Evolutionary conservation across 2,113 vertebrate genomes (phyloP), one percentile per base, ranked within the genome.

Genomic region (Galbula dea): DNA sequence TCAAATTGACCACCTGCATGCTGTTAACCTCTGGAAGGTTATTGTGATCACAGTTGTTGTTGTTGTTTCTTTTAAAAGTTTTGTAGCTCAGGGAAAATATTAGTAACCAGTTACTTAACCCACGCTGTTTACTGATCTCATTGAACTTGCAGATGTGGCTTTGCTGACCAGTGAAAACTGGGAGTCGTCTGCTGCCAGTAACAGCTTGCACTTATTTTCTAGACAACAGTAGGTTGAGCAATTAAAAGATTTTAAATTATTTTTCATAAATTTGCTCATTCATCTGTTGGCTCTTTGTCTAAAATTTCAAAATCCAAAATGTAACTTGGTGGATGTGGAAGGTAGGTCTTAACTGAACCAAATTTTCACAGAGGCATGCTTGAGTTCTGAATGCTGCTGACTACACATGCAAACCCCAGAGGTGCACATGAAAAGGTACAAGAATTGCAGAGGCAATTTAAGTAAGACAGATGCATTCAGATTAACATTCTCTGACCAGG

Each of bases 21-120:
- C 90, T 95, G 96, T 97, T 98, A 98, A 98, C 97, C 97, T 98
- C 97, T 97, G 96, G 95, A 97, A 97, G 95, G 97, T 95, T 98
- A 94, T 94, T 94, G 97, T 74, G 92, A 97, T 96, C 96, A 55
- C 95, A 96, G 92, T 96, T 97, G 97, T 97, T 97, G 97, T 97
- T 98, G 97, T 97, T 98, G 96, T 98, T 98, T 29, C 97, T 96
- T 96, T 97, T 97, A 94, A 97, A 98, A 97, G 90, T 97, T 97
- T 97, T 95, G 94, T 82, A 97, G 96, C 95, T 97, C 86, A 96
- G 95, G 97, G 97, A 98, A 98, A 98, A 97, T 97, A 94, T 97
- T 98, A 96, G 95, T 96, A 97, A 98, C 90, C 82, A 89, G 96
- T 98, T 97, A 96, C 96, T 97, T 98, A 97, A 97, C 96, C 96